Conservation (phyloP, 2,113 vertebrate genomes). For the Cyprinodon brontotheroides region DNA sequence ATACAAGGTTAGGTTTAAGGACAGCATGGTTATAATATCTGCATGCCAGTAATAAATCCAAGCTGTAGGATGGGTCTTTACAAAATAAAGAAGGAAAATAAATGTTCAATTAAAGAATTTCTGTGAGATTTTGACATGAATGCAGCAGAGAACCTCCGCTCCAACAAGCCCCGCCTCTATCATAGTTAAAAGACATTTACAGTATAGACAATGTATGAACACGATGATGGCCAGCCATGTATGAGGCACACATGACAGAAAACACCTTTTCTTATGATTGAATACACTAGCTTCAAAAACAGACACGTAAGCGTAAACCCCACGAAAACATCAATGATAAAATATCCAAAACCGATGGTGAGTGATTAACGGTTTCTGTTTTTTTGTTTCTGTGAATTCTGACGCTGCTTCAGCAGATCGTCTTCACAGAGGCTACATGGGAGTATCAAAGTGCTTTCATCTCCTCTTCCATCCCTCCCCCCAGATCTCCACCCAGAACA, state of each 20-base stretch:
- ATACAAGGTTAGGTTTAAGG: too few species aligned
- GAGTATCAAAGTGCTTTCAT: slow-evolving; percentile 71
- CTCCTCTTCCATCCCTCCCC: not conserved
- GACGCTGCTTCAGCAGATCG: slow-evolving; percentile 28
- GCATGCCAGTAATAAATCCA: not conserved
- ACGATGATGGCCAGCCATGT: slow-evolving; percentile 62
- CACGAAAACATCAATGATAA: slow-evolving; percentile 21
- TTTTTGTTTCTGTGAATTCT: slow-evolving; percentile 1
- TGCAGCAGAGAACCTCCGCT: not conserved
- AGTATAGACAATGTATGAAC: slow-evolving; percentile 44
- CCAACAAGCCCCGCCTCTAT: not conserved
- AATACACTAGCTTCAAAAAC: slow-evolving; percentile 28
- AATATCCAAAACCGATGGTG: slow-evolving; percentile 30
- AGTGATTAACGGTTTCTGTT: slow-evolving; percentile 22
- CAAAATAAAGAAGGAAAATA: too few species aligned
- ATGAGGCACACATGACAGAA: slow-evolving; percentile 3
- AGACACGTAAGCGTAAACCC: slow-evolving; percentile 18
- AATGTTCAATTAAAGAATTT: too few species aligned
- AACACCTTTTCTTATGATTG: slow-evolving; percentile 34
- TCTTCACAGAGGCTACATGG: slow-evolving; percentile 41
- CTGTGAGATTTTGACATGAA: not conserved
- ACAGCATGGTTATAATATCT: too few species aligned
- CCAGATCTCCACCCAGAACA: slow-evolving; percentile 1
- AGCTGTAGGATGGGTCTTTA: not conserved
- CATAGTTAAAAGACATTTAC: not conserved